Percentiles rank a stretch among this genome's conserved stretches.
Evolutionary conservation across 2,113 vertebrate genomes (phyloP).

Genomic region (Chamaetylas fuelleborni): DNA sequence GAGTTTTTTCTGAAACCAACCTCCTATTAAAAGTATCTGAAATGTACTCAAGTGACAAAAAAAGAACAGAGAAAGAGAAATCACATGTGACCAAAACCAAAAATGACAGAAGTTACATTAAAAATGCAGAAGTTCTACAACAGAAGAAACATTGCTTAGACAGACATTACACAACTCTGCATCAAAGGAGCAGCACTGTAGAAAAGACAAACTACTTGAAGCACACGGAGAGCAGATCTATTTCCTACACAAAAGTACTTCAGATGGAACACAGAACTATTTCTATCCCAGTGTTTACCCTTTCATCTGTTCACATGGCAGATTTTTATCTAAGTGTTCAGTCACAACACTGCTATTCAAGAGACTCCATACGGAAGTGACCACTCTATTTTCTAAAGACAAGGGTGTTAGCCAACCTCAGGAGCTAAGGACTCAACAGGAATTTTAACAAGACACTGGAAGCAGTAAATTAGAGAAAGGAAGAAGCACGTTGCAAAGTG

Average conservation of each 20-base stretch:
- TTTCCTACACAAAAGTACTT: not conserved
- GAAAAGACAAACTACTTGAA: conserved; percentile 6
- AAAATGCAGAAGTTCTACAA: conserved; percentile 16
- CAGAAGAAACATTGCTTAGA: conserved; percentile 55
- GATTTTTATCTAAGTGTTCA: not conserved
- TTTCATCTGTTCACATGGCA: conserved; percentile 3
- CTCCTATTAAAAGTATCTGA: conserved; percentile 27
- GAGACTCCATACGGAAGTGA: conserved; percentile 55
- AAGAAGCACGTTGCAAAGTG: conserved; percentile 60
- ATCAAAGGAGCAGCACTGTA: not conserved
- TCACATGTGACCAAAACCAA: not conserved
- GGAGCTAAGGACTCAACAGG: conserved; percentile 59
- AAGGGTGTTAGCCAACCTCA: conserved; percentile 67
- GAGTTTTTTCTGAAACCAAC: not conserved
- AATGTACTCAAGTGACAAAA: conserved; percentile 36
- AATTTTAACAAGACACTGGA: conserved; percentile 50
- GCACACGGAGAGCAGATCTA: not conserved
- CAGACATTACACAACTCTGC: conserved; percentile 41
- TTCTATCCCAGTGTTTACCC: not conserved
- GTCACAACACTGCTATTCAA: conserved; percentile 4
- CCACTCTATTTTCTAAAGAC: conserved; percentile 58
- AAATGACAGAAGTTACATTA: conserved; percentile 12
- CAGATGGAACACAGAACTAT: not conserved
- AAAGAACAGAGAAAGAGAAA: conserved; percentile 28
- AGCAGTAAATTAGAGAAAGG: conserved; percentile 66